Evolutionary conservation across 2,888 invertebrate genomes (phyloP).

Genomic region (Nomada ruficornis): DNA sequence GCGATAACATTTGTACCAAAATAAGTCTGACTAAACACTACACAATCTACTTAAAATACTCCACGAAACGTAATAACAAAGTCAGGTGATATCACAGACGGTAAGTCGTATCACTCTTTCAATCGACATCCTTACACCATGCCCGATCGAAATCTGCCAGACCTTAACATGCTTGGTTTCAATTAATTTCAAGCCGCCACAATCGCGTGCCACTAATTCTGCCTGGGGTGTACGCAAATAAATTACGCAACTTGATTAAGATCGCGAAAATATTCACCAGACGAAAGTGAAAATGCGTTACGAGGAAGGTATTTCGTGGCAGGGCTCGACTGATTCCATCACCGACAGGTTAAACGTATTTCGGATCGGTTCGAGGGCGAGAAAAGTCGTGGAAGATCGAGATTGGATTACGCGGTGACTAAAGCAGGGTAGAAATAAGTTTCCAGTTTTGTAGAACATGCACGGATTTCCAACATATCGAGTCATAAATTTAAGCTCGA

Average conservation of each 20-base stretch:
- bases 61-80: not conserved
- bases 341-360: slow-evolving; percentile 29
- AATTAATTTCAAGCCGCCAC: slow-evolving; percentile 33
- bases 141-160: slow-evolving; percentile 31
- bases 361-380: slow-evolving; percentile 51
- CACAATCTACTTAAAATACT: slow-evolving; percentile 1
- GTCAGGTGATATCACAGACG: not conserved
- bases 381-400: slow-evolving; percentile 56
- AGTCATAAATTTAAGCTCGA: slow-evolving; percentile 62
- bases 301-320: slow-evolving; percentile 1
- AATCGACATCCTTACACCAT: slow-evolving; percentile 41
- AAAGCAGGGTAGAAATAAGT: slow-evolving; percentile 38
- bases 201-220: slow-evolving; percentile 36
- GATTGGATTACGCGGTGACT: slow-evolving; percentile 55
- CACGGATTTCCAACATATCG: slow-evolving; percentile 47
- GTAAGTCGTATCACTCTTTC: slow-evolving; percentile 19
- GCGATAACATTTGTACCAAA: not conserved
- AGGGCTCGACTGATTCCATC: slow-evolving; percentile 33
- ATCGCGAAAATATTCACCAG: not conserved
- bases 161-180: slow-evolving; percentile 31
- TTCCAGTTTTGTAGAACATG: slow-evolving; percentile 51
- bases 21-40: slow-evolving; percentile 24
- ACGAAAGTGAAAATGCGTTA: not conserved
- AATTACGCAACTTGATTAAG: slow-evolving; percentile 22
- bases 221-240: slow-evolving; percentile 4